phyloP scores from a whole-genome alignment of 2,888 invertebrate genomes.

The Rhabditoides inermis region DNA sequence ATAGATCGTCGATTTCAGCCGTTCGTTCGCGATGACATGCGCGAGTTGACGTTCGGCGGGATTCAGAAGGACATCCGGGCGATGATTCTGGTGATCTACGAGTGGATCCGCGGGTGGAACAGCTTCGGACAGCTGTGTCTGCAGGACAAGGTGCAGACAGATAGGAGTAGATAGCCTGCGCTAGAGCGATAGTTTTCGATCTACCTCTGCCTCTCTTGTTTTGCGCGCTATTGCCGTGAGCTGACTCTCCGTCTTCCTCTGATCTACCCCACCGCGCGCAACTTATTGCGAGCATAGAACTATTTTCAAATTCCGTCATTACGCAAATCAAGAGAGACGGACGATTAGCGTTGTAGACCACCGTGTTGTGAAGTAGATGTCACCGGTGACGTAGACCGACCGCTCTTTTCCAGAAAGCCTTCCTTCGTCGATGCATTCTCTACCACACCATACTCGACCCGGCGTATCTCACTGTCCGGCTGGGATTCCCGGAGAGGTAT shows the following conservation, averaged over 20 bases:
- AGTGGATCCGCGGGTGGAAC: constrained; percentile 50
- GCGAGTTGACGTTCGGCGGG: constrained; percentile 40
- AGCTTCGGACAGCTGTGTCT: constrained; percentile 30
- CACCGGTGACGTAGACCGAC: too few species aligned
- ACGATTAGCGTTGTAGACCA: too few species aligned
- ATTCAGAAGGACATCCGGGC: constrained; percentile 44
- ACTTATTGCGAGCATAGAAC: too few species aligned
- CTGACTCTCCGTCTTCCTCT: too few species aligned
- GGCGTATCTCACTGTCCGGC: constrained; percentile 39
- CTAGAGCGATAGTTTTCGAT: not conserved
- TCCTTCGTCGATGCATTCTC: constrained; percentile 44
- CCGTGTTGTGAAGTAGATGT: too few species aligned
- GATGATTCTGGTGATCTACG: constrained; percentile 48
- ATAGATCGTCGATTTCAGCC: constrained; percentile 29
- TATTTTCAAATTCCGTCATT: too few species aligned
- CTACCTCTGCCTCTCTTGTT: too few species aligned
- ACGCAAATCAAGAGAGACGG: too few species aligned
- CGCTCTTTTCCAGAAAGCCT: constrained; percentile 30
- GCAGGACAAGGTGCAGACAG: constrained; percentile 25
- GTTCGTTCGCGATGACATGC: constrained; percentile 38
- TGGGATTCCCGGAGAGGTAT: constrained; percentile 24
- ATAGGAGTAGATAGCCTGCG: not conserved
- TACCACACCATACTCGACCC: constrained; percentile 49
- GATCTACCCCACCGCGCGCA: too few species aligned
- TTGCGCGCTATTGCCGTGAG: too few species aligned